A percentile compares a stretch with the other conserved stretches of the same genome.
phyloP scores from a whole-genome alignment of 2,888 invertebrate species.

The Tortricodes alternella region DNA sequence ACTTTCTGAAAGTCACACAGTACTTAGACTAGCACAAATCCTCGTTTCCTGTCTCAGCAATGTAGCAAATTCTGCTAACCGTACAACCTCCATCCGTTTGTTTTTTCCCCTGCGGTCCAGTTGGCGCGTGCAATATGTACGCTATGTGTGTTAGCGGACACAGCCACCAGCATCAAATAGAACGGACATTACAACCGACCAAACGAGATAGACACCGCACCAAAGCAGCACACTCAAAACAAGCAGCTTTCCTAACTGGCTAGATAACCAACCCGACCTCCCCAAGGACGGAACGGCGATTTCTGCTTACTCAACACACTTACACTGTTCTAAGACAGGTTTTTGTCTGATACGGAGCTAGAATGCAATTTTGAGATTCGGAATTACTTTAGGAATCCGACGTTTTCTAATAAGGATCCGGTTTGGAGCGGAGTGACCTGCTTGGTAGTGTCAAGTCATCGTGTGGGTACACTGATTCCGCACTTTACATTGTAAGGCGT shows the following conservation, averaged over 20 bases:
- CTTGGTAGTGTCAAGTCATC: slow-evolving; percentile 23
- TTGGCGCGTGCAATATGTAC: slow-evolving; percentile 76
- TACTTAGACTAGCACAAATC: background rate
- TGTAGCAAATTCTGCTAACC: slow-evolving; percentile 35
- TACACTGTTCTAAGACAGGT: slow-evolving; percentile 60
- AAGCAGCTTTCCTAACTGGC: slow-evolving; percentile 34
- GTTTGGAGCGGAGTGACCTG: slow-evolving; percentile 17
- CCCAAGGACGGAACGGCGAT: slow-evolving; percentile 67
- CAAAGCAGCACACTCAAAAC: background rate
- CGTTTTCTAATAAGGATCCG: slow-evolving; percentile 30
- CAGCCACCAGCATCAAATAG: slow-evolving; percentile 67
- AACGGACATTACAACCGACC: slow-evolving; percentile 67
- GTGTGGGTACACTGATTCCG: too few relatives aligned
- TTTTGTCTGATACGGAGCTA: slow-evolving; percentile 67
- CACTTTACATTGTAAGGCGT: too few relatives aligned
- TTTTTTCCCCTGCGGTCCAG: slow-evolving; percentile 72
- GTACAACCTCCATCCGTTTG: slow-evolving; percentile 54
- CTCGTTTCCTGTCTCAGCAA: slow-evolving; percentile 2
- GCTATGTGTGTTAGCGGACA: slow-evolving; percentile 80
- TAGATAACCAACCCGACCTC: slow-evolving; percentile 62
- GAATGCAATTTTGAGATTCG: slow-evolving; percentile 43
- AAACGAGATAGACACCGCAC: slow-evolving; percentile 47
- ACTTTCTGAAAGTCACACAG: background rate
- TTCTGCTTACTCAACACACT: slow-evolving; percentile 67
- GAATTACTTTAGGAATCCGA: slow-evolving; percentile 31